Percentiles rank a stretch among this genome's conserved stretches.
phyloP scores from a whole-genome alignment of 2,113 vertebrate genomes.

The Microtus oregoni region DNA sequence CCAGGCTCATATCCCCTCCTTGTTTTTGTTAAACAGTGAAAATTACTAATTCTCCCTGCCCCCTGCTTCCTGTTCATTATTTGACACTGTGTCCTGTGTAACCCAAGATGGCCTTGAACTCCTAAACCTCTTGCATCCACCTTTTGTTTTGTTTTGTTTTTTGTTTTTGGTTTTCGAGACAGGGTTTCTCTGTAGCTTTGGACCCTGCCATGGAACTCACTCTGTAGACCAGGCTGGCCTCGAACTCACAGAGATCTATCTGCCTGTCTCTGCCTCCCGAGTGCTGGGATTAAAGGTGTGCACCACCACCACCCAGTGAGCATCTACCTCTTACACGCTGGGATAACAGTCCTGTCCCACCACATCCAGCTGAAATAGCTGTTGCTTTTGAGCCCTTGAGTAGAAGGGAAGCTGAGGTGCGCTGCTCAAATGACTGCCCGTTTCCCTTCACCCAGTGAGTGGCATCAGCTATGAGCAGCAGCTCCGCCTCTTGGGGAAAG shows the following conservation, averaged over 20 bases:
- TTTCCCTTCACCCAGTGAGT: neutral
- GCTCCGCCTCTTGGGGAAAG: neutral
- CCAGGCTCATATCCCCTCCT: neutral
- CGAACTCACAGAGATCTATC: neutral
- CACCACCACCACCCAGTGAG: neutral
- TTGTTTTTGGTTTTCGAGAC: rapidly evolving
- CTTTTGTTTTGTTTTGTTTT: too few relatives aligned
- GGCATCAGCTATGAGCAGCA: neutral
- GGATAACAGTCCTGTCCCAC: neutral
- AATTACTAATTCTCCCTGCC: neutral
- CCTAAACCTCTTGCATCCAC: neutral
- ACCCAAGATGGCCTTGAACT: neutral
- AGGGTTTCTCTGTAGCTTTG: neutral
- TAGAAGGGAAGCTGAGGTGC: neutral
- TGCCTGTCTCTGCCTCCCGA: neutral
- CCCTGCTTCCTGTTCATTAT: neutral
- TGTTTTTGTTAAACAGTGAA: neutral
- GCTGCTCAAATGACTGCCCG: neutral
- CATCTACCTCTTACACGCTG: neutral
- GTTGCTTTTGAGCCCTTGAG: neutral
- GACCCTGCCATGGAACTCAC: neutral
- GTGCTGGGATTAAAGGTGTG: neutral
- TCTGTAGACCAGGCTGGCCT: neutral
- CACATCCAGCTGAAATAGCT: neutral
- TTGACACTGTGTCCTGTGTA: neutral